These are phyloP conservation scores for Peromyscus leucopus DNA, from an alignment of 2,113 vertebrate genomes.

Conservation along the genomic window DNA sequence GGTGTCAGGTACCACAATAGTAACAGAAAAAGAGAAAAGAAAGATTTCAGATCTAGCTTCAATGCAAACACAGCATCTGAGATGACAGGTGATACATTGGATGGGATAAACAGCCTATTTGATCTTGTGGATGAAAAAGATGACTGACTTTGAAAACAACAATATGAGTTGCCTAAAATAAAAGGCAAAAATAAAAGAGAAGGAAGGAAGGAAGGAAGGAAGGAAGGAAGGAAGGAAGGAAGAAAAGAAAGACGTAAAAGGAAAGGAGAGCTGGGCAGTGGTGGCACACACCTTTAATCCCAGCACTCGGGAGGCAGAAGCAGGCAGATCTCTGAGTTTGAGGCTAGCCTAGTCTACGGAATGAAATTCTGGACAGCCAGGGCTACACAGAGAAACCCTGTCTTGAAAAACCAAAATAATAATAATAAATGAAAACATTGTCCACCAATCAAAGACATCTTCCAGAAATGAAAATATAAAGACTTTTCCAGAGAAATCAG, in stretches of 20 bases:
- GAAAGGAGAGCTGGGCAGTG: neutral
- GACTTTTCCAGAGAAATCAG: neutral
- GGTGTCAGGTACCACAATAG: neutral
- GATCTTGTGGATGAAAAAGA: neutral
- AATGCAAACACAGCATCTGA: constrained; percentile 9
- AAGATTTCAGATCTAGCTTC: neutral
- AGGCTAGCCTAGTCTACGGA: neutral
- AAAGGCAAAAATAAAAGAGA: neutral
- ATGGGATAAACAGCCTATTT: neutral
- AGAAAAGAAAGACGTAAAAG: neutral
- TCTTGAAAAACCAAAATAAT: too few relatives aligned
- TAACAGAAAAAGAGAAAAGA: neutral
- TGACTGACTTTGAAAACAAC: neutral
- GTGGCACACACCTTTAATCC: neutral
- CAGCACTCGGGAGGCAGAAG: neutral
- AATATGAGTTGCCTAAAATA: constrained; percentile 34
- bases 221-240: neutral
- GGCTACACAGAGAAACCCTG: neutral
- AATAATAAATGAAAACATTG: neutral
- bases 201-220: neutral
- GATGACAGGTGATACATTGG: neutral
- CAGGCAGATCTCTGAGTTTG: neutral
- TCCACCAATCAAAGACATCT: neutral
- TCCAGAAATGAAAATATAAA: constrained; percentile 49
- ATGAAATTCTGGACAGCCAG: neutral